A percentile compares a stretch with the other conserved stretches of the same genome.
Evolutionary conservation across 2,888 invertebrate genomes (phyloP).

Genomic region (Panorpa germanica): DNA sequence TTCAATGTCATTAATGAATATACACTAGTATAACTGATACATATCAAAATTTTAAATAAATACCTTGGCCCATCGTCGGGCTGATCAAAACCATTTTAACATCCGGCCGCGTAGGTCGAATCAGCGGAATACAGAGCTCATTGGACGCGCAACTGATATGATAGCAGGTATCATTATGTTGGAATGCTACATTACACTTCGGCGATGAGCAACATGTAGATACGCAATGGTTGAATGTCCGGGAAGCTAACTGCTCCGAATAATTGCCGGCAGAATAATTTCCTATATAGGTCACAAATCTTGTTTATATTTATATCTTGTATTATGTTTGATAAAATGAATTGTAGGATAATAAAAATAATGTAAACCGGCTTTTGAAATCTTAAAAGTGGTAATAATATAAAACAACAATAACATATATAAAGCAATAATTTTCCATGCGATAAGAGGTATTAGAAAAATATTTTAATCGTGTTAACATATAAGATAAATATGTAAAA

Average conservation of each 20-base stretch:
- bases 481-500: no score
- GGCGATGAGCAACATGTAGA: conserved; percentile 43
- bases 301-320: background rate
- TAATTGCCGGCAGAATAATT: conserved; percentile 39
- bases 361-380: no score
- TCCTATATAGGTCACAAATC: conserved; percentile 17
- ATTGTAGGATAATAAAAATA: no score
- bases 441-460: conserved; percentile 3
- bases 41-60: conserved; percentile 6
- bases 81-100: no score
- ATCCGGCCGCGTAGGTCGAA: no score
- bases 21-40: conserved; percentile 3
- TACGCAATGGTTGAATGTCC: conserved; percentile 41
- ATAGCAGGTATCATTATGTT: conserved; percentile 55
- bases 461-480: background rate
- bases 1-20: no score
- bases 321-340: no score
- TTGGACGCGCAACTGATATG: conserved; percentile 54
- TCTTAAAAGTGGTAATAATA: background rate
- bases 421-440: background rate
- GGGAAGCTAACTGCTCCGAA: conserved; percentile 30
- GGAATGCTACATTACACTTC: conserved; percentile 61
- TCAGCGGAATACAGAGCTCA: conserved; percentile 49
- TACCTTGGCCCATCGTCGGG: no score
- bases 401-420: background rate